Percentiles rank a stretch among this genome's conserved stretches.
phyloP scores from a whole-genome alignment of 1,140 invertebrate species.

The Lineus longissimus region DNA sequence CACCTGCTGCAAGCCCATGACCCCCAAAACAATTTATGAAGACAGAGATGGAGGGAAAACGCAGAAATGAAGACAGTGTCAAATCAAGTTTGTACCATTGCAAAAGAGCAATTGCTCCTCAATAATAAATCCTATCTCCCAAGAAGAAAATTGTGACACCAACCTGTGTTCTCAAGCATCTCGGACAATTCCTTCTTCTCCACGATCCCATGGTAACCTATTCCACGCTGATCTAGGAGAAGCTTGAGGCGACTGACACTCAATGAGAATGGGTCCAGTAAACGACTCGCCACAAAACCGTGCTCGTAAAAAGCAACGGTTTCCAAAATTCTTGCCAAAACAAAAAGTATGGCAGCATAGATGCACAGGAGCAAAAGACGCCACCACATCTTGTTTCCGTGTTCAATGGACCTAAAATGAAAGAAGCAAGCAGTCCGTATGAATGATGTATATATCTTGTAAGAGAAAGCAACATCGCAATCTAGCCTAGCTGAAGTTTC shows the following conservation, averaged over 20 bases:
- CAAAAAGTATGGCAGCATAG: conserved; percentile 49
- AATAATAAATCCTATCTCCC: too few relatives aligned
- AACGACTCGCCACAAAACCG: conserved; percentile 37
- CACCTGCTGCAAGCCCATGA: too few relatives aligned
- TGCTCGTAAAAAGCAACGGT: conserved; percentile 48
- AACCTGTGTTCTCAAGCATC: conserved; percentile 56
- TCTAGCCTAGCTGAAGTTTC: too few relatives aligned
- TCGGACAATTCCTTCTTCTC: conserved; percentile 57
- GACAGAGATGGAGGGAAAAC: too few relatives aligned
- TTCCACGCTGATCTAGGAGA: conserved; percentile 56
- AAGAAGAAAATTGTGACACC: conserved; percentile 8
- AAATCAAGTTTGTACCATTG: too few relatives aligned
- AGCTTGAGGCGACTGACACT: conserved; percentile 58
- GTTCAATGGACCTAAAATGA: too few relatives aligned
- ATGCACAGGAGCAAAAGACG: conserved; percentile 48
- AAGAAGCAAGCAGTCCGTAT: too few relatives aligned
- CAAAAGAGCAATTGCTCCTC: too few relatives aligned
- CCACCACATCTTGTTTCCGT: conserved; percentile 42
- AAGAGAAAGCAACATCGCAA: too few relatives aligned
- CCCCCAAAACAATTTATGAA: too few relatives aligned
- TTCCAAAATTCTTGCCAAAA: conserved; percentile 52
- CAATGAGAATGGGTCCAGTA: conserved; percentile 56
- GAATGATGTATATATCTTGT: too few relatives aligned
- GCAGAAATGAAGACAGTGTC: too few relatives aligned
- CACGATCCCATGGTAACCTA: conserved; percentile 56